phyloP scores from a whole-genome alignment of 2,797 vertebrate species.

The Eospalax fontanierii region DNA sequence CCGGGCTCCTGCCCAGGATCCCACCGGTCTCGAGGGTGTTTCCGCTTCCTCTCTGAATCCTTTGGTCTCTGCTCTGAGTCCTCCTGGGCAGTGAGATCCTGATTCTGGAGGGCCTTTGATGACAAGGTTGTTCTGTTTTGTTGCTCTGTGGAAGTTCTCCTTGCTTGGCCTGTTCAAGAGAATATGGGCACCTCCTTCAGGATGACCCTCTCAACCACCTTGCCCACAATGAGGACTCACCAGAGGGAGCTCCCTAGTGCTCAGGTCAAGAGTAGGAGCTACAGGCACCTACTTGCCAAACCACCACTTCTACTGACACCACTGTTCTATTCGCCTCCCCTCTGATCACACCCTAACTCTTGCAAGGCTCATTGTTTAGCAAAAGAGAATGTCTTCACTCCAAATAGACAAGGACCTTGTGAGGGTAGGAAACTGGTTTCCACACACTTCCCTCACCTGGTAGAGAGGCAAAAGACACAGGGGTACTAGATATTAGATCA shows the following conservation, averaged over 20 bases:
- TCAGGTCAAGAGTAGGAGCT: neutral
- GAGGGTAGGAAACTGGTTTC: neutral
- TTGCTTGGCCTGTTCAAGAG: slow-evolving; percentile 88
- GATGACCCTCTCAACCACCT: neutral
- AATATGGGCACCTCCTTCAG: neutral
- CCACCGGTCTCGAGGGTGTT: slow-evolving; percentile 62
- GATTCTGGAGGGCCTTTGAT: slow-evolving; percentile 61
- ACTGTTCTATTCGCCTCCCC: neutral
- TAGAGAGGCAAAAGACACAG: slow-evolving; percentile 15
- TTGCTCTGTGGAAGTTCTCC: slow-evolving; percentile 88
- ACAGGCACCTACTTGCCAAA: neutral
- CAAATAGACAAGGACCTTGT: slow-evolving; percentile 19
- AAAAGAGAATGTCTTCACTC: slow-evolving; percentile 8
- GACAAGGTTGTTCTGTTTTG: slow-evolving; percentile 65
- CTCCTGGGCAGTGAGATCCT: slow-evolving; percentile 43
- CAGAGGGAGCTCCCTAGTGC: neutral
- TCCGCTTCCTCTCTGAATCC: slow-evolving; percentile 77
- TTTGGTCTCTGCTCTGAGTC: slow-evolving; percentile 66
- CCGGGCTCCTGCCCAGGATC: slow-evolving; percentile 9
- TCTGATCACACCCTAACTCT: neutral
- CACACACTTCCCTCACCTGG: neutral
- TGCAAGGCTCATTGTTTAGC: neutral
- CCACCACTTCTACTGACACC: neutral
- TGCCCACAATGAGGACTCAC: neutral
- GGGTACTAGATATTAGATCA: neutral